Evolutionary conservation across 2,888 invertebrate genomes (phyloP).

Genomic region (Lobophora halterata): DNA sequence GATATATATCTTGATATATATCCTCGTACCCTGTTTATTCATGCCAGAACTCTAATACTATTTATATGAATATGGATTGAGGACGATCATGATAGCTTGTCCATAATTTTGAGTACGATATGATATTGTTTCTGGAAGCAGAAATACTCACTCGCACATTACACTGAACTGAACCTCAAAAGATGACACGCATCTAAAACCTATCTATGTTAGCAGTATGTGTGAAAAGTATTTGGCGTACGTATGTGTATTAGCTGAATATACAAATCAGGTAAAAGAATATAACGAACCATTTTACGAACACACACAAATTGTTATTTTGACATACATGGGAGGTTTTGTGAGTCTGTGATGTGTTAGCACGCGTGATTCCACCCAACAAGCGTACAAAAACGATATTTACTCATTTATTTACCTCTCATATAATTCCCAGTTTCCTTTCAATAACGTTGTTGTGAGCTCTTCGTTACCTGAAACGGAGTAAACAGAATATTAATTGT

Average conservation of each 20-base stretch:
- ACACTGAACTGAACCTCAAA: too few species aligned
- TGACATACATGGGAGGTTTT: background rate
- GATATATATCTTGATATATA: too few species aligned
- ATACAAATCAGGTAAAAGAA: background rate
- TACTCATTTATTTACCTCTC: conserved; percentile 55
- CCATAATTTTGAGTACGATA: conserved; percentile 11
- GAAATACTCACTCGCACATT: background rate
- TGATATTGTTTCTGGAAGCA: conserved; percentile 4
- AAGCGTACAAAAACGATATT: conserved; percentile 24
- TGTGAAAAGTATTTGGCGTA: too few species aligned
- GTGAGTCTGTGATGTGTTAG: conserved; percentile 28
- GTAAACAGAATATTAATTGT: conserved; percentile 20
- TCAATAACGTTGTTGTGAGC: conserved; percentile 54
- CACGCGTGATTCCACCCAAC: conserved; percentile 33
- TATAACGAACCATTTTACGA: background rate
- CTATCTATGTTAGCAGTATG: too few species aligned
- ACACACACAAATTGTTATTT: background rate
- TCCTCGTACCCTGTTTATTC: too few species aligned
- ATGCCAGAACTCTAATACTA: too few species aligned
- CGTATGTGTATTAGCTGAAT: background rate
- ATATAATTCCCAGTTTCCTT: conserved; percentile 63
- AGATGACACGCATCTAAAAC: too few species aligned
- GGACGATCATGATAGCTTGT: conserved; percentile 15
- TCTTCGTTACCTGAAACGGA: conserved; percentile 65
- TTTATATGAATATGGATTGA: conserved; percentile 19